Base-by-base conservation (phyloP, 2,888 invertebrate species). In the Bimastos eiseni region DNA sequence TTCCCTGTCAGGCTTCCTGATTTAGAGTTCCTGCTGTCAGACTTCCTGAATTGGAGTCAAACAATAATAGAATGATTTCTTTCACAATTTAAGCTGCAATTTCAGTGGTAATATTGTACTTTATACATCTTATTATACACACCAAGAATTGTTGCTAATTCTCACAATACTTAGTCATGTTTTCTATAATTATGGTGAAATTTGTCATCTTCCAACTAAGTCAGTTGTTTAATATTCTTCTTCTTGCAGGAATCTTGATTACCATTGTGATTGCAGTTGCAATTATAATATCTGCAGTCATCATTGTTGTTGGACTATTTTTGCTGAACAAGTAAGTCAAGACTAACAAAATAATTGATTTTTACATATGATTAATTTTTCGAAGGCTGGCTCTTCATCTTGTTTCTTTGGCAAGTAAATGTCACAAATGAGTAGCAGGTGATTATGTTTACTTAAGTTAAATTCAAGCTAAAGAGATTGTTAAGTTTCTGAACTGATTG, bases 201-300 rank as follows among this genome's bases (percentile, higher is more conserved):
- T 44, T 55, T 19, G 24, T 3, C 70, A 70, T 70, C 70, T 70
- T n/a, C 8, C 70, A 70, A 13, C 70, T 70, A 0, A 70, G 70
- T 0, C n/a, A n/a, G n/a, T n/a, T 70, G 11, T n/a, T 70, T 70
- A 70, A n/a, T n/a, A n/a, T n/a, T 89, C 17, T 30, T 90, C 36
- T 41, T 49, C 6, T 88, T 44, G 24, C 88, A 89, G 86, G 44
- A 49, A 38, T 91, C 70, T 41, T 91, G 83, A 91, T 90, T 88
- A 83, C 84, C 37, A 36, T 83, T 24, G 90, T 90, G n/a, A 38
- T 90, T 41, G 70, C 70, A 30, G 36, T 90, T 44, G 90, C 90
- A n/a, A 19, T 89, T 55, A 36, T 90, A 30, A 90, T 90, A 49
- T 89, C 89, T 33, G 36, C 89, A 33, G 34, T 83, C 36, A 90